Conservation (phyloP, 1,140 invertebrate species). For the Mesaphorura yosii region DNA sequence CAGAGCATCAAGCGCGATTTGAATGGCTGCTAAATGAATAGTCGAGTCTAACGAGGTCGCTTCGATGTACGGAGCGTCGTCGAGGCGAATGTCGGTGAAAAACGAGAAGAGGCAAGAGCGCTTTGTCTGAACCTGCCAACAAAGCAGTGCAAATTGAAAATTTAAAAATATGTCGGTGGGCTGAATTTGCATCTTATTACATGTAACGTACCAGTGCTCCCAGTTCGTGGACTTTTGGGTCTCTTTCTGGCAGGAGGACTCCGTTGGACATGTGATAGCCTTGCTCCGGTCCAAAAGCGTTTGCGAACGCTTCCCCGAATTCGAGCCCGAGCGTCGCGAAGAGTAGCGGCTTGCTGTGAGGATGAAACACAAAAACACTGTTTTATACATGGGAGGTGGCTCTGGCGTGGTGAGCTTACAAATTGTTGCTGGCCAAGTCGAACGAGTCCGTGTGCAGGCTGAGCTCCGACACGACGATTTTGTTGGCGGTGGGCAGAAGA, state of each 20-base stretch:
- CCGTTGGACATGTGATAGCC: slow-evolving; percentile 24
- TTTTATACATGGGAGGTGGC: not conserved
- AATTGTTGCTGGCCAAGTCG: slow-evolving; percentile 6
- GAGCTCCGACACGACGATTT: slow-evolving; percentile 39
- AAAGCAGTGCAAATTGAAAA: slow-evolving; percentile 2
- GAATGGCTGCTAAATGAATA: slow-evolving; percentile 38
- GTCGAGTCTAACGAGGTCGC: slow-evolving; percentile 35
- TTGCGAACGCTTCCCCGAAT: slow-evolving; percentile 19
- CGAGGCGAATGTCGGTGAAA: slow-evolving; percentile 29
- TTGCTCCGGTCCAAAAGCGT: slow-evolving; percentile 22
- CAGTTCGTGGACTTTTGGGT: slow-evolving; percentile 21
- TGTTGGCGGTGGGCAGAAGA: slow-evolving; percentile 39
- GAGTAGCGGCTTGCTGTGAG: slow-evolving; percentile 13
- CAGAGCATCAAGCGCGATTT: slow-evolving; percentile 34
- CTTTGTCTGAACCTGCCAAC: slow-evolving; percentile 31
- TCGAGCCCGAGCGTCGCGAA: slow-evolving; percentile 19
- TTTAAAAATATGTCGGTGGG: not conserved
- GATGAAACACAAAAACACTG: slow-evolving; percentile 3
- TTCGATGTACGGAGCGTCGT: slow-evolving; percentile 27
- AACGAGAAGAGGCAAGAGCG: slow-evolving; percentile 37
- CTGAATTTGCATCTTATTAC: no score
- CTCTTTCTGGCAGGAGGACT: slow-evolving; percentile 16
- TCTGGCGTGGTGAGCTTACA: slow-evolving; percentile 6
- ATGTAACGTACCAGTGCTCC: slow-evolving; percentile 19
- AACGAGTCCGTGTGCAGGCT: slow-evolving; percentile 32